Base-by-base conservation (phyloP, 2,113 vertebrate species). In the Hucho hucho region DNA sequence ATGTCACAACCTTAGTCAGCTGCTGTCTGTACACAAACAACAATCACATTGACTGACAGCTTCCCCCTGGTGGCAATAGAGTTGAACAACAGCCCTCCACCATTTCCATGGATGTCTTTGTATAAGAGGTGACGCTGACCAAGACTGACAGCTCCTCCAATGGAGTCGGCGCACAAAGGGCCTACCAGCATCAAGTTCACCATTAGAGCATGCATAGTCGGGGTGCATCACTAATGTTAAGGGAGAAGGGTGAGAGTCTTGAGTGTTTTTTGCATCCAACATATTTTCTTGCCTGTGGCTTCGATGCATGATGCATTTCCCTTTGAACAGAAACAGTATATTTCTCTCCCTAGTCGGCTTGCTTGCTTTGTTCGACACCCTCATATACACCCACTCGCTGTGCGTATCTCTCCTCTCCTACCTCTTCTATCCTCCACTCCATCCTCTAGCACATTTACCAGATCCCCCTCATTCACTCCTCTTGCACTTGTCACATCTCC, bases 381-480 rank as follows among this genome's bases (percentile, higher is more conserved):
- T 85, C 87, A 76, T 79, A 86, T 80, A 84, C 85, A 78, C 88
- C 88, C 88, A 88, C 87, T 84, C 88, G 11, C 75, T 84, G 78
- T 24, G 49, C 85, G 64, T 82, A 70, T 85, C 28, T 18, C 72
- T 66, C 16, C 64, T 70, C 47, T 20, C 70, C 37, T 32, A 6
- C n/a, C 6, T 25, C 20, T 25, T 53, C 12, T 18, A 4, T 18
- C 49, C 49, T 49, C 47, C 14, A 22, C 49, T 53, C 49, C 5
- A 53, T 43, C 37, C 37, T 43, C 49, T 18, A 53, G 49, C 49
- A 53, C 16, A 18, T 53, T 53, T 53, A 53, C 49, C 14, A 53
- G 4, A 32, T 46, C 28, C n/a, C 7, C 7, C 53, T n/a, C 53
- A 22, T 20, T 14, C 26, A 20, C 2, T 64, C 65, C 16, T 43